Conservation (phyloP, 2,888 invertebrate genomes). For the Tachina fera region DNA sequence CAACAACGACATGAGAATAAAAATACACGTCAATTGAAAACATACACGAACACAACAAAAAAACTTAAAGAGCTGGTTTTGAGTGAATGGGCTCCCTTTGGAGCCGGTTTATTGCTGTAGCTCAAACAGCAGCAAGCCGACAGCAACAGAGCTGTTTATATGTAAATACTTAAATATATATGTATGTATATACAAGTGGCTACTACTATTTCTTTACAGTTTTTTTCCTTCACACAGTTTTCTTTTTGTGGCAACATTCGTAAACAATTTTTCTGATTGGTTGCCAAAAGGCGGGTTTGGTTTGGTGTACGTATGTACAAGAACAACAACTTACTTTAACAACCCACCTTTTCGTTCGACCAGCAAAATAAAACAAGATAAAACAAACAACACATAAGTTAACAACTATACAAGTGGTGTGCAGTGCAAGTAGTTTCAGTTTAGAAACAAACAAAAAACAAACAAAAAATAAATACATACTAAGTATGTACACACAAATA, state of each 20-base stretch:
- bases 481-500: background rate
- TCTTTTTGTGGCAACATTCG: constrained; percentile 79
- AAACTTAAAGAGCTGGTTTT: constrained; percentile 59
- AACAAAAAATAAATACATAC: no score
- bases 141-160: constrained; percentile 53
- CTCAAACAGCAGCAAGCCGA: constrained; percentile 26
- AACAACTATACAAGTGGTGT: constrained; percentile 26
- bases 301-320: constrained; percentile 59
- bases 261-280: constrained; percentile 82
- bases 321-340: constrained; percentile 48
- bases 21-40: constrained; percentile 47
- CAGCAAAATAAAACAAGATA: background rate
- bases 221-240: constrained; percentile 74
- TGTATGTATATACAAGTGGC: constrained; percentile 29
- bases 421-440: constrained; percentile 43
- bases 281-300: constrained; percentile 71
- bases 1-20: constrained; percentile 13
- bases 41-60: constrained; percentile 39
- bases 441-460: constrained; percentile 17
- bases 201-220: constrained; percentile 36
- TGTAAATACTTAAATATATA: no score
- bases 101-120: constrained; percentile 23
- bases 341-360: constrained; percentile 62
- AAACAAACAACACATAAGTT: constrained; percentile 41
- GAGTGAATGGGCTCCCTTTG: constrained; percentile 47